Evolutionary conservation across 2,888 invertebrate genomes (phyloP), one percentile per base, ranked within the genome.

Genomic region (Saturnia pavonia): DNA sequence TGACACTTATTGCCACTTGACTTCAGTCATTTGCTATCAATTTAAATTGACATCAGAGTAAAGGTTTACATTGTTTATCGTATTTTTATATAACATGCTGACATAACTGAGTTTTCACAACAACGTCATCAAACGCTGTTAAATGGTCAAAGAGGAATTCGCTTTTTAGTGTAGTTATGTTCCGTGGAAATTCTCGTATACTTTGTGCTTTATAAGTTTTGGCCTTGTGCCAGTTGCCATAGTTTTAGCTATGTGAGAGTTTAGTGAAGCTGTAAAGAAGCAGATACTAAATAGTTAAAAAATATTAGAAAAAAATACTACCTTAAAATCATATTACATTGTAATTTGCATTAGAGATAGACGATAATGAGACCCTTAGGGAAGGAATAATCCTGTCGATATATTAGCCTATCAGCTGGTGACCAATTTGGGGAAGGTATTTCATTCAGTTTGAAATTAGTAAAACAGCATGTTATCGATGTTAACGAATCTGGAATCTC

Each of bases 1-100:
- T 68, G 67, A 54, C 77, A 78, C 78, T 80, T 78, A 77, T 75
- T 75, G 76, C 74, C 78, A 79, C 75, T 80, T 77, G 71, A 78
- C 74, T 69, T 74, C 74, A 68, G 54, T 48, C 70, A 75, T 76
- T 74, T 75, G 69, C 68, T 75, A 74, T 75, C 73, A 77, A 70
- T 79, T 74, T 74, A 74, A 78, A 66, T 72, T 66, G 67, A 57
- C 57, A 66, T 57, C 42, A 54, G 1, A 25, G 43, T 60, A 60
- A 60, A 60, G 25, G 57, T 14, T 60, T 60, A 63, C 22, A 40
- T 57, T 45, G 60, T 54, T 45, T 14, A 67, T 66, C 34, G n/a
- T 51, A 57, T 57, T 25, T 57, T 9, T 12, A 57, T 57, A 57
- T 16, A 4, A 54, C 22, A 54, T 7, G 22, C 22, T 22, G 22